phyloP scores from a whole-genome alignment of 2,113 vertebrate genomes.

The Semnornis frantzii region DNA sequence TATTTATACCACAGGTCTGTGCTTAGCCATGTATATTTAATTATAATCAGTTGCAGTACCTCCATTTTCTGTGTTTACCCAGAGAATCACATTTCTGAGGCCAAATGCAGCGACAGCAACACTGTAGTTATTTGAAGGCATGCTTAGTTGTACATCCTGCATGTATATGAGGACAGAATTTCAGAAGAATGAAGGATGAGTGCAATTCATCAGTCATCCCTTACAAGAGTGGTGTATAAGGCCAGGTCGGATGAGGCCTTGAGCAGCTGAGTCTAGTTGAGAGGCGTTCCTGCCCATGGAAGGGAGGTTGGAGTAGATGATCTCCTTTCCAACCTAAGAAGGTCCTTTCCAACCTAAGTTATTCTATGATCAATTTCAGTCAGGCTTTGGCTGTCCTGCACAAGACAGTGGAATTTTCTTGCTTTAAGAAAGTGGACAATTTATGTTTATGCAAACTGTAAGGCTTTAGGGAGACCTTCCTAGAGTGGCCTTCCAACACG shows the following conservation, averaged over 20 bases:
- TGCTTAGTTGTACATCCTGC: constrained; percentile 27
- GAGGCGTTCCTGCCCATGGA: too few relatives aligned
- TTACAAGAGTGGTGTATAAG: constrained; percentile 25
- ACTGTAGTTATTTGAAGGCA: constrained; percentile 35
- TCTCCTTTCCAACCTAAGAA: too few relatives aligned
- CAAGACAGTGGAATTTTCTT: background rate
- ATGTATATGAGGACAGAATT: background rate
- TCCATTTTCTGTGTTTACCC: constrained; percentile 51
- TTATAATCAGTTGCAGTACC: constrained; percentile 52
- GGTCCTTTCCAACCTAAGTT: too few relatives aligned
- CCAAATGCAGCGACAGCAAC: constrained; percentile 40
- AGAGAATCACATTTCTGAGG: constrained; percentile 63
- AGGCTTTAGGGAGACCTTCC: too few relatives aligned
- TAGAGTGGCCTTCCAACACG: too few relatives aligned
- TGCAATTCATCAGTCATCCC: background rate
- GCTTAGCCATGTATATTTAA: constrained; percentile 57
- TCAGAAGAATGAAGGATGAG: constrained; percentile 1
- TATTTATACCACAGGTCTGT: constrained; percentile 57
- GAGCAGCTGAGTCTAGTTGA: too few relatives aligned
- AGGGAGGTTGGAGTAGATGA: too few relatives aligned
- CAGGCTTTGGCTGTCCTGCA: background rate
- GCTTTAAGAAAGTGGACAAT: too few relatives aligned
- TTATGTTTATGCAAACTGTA: too few relatives aligned
- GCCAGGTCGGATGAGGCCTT: background rate
- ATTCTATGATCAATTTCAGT: background rate